phyloP scores from a whole-genome alignment of 2,888 invertebrate genomes.

The Ypsolopha scabrella region DNA sequence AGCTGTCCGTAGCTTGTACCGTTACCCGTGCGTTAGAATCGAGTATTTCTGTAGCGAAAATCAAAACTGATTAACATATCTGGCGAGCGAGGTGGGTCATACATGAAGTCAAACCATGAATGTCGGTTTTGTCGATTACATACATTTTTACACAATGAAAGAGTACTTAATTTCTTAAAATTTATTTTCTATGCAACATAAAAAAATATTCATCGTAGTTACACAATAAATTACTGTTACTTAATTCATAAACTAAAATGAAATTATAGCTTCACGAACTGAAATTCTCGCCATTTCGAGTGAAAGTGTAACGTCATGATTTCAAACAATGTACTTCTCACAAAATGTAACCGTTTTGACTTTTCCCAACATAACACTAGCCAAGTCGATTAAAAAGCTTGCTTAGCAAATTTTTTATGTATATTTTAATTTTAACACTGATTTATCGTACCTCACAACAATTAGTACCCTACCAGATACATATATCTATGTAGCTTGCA shows the following conservation, averaged over 20 bases:
- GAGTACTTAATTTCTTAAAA: slow-evolving; percentile 54
- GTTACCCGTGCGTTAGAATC: too few species aligned
- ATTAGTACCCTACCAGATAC: slow-evolving; percentile 29
- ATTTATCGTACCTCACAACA: slow-evolving; percentile 28
- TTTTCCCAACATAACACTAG: slow-evolving; percentile 30
- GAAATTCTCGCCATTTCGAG: slow-evolving; percentile 12
- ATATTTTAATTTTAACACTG: slow-evolving; percentile 25
- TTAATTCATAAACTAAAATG: slow-evolving; percentile 59
- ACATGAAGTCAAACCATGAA: too few species aligned
- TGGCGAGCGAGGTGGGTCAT: too few species aligned
- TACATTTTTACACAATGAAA: slow-evolving; percentile 17
- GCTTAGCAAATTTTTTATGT: slow-evolving; percentile 27
- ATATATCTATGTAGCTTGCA: slow-evolving; percentile 1
- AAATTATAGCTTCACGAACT: slow-evolving; percentile 51
- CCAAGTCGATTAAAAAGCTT: slow-evolving; percentile 35
- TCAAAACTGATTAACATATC: too few species aligned
- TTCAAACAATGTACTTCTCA: too few species aligned
- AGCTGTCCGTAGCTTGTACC: too few species aligned
- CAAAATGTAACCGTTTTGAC: slow-evolving; percentile 8
- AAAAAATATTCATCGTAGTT: slow-evolving; percentile 70
- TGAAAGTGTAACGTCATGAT: too few species aligned
- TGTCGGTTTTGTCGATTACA: too few species aligned
- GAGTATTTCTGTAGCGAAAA: too few species aligned
- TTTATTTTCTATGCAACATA: slow-evolving; percentile 73
- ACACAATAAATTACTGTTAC: slow-evolving; percentile 67